Evolutionary conservation across 2,888 invertebrate genomes (phyloP).

Genomic region (Ditylenchus weischeri): DNA sequence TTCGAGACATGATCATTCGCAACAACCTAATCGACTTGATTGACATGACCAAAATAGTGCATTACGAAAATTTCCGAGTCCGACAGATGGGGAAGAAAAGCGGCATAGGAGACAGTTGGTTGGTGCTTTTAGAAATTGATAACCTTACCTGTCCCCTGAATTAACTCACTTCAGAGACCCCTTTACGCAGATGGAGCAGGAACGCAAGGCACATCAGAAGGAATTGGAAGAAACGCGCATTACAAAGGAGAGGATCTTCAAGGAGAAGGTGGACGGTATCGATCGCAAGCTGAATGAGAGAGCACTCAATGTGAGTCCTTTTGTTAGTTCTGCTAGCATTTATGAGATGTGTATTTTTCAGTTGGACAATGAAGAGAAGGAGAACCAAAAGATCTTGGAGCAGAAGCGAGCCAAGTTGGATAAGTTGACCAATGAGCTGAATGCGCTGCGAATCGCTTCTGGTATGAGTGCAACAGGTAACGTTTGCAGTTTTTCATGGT

Average conservation of each 20-base stretch:
- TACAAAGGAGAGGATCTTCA: slow-evolving; percentile 86
- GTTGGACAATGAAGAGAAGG: slow-evolving; percentile 31
- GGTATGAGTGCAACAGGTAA: no score
- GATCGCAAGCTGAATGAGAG: slow-evolving; percentile 68
- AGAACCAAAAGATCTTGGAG: slow-evolving; percentile 28
- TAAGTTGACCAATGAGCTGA: slow-evolving; percentile 23
- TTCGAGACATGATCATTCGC: slow-evolving; percentile 83
- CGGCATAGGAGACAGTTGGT: slow-evolving; percentile 36
- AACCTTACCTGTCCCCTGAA: neutral
- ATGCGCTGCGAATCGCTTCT: slow-evolving; percentile 25
- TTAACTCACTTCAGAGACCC: slow-evolving; percentile 75
- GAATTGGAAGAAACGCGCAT: slow-evolving; percentile 75
- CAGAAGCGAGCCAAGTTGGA: slow-evolving; percentile 33
- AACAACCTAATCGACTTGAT: slow-evolving; percentile 55
- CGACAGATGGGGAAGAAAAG: slow-evolving; percentile 49
- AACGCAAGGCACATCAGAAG: slow-evolving; percentile 73
- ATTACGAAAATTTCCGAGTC: slow-evolving; percentile 94
- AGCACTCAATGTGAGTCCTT: slow-evolving; percentile 24
- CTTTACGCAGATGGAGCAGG: slow-evolving; percentile 95
- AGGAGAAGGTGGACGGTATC: slow-evolving; percentile 95
- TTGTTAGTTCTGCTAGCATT: slow-evolving; percentile 6
- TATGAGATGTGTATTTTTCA: slow-evolving; percentile 7
- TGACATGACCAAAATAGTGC: slow-evolving; percentile 72
- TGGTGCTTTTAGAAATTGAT: slow-evolving; percentile 5
- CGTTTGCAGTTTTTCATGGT: no score